phyloP scores from a whole-genome alignment of 2,797 vertebrate species.

The Podargus strigoides region DNA sequence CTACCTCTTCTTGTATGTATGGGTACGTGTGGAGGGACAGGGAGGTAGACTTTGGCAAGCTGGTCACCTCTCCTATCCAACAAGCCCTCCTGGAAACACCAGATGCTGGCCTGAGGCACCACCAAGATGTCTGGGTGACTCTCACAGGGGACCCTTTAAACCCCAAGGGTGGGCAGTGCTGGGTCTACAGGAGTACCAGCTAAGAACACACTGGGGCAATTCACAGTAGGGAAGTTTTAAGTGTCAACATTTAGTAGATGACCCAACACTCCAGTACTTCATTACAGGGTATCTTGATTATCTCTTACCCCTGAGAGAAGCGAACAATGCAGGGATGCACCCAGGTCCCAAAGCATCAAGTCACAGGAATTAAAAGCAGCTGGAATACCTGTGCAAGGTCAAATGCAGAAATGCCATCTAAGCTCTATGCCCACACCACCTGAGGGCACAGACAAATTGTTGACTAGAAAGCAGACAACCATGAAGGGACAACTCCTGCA shows the following conservation, averaged over 20 bases:
- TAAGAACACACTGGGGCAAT: background rate
- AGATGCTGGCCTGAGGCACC: background rate
- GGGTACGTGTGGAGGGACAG: background rate
- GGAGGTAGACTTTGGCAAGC: background rate
- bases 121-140: background rate
- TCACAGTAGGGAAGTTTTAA: background rate
- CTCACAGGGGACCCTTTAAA: fast-evolving
- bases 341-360: background rate
- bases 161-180: background rate
- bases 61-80: background rate
- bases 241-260: background rate
- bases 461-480: background rate
- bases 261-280: background rate
- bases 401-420: background rate
- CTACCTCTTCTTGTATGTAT: background rate
- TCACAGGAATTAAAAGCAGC: background rate
- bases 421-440: background rate
- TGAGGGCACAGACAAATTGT: background rate
- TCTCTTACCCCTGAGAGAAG: background rate
- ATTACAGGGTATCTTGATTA: background rate
- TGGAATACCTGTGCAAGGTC: background rate
- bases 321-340: fast-evolving
- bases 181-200: background rate
- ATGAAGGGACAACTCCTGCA: background rate
- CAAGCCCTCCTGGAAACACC: background rate